Base-by-base conservation (phyloP, 2,113 vertebrate genomes). In the Lucifuga dentata region DNA sequence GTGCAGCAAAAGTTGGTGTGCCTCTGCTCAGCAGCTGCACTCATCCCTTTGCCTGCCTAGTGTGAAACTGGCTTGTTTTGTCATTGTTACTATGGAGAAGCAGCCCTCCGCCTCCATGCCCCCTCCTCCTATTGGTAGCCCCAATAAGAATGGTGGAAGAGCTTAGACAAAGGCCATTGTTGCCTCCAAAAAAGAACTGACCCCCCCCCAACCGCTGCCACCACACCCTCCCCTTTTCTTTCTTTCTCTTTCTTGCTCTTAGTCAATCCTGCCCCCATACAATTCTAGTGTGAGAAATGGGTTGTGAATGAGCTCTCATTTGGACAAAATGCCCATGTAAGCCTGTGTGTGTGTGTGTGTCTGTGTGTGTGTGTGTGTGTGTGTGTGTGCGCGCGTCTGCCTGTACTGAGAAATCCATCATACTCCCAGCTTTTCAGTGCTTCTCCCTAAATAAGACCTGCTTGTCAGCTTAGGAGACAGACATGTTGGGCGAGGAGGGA, bases 131-230 rank as follows among this genome's bases (percentile, higher is more conserved):
- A 69, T 72, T 43, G 21, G 80, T 72, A 83, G 75, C 80, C 81
- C 87, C 86, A 86, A 84, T 88, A 88, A 91, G 89, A 93, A 92
- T 91, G 86, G 80, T 90, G 80, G 91, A 89, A 87, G 89, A 91
- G 84, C 81, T 77, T 32, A 65, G 90, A 94, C 93, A 94, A 94
- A 94, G 92, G 89, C 91, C 80, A 94, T 94, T 94, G 93, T 93
- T 92, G 87, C 82, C 74, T 86, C 78, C 62, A 53, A 84, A 89
- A 29, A 86, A 82, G 90, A 85, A 84, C 58, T 90, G 84, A 91
- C 62, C 72, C 75, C 73, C 79, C 71, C 73, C 56, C 76, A 13
- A 53, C 49, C 9, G 19, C 61, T 67, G 32, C 80, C 17, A 38
- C 57, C 57, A 53, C 84, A 43, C 76, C 75, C 75, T 24, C 67